A percentile compares a stretch with the other conserved stretches of the same genome.
phyloP scores from a whole-genome alignment of 2,888 invertebrate genomes.

The Itoplectis maculator region DNA sequence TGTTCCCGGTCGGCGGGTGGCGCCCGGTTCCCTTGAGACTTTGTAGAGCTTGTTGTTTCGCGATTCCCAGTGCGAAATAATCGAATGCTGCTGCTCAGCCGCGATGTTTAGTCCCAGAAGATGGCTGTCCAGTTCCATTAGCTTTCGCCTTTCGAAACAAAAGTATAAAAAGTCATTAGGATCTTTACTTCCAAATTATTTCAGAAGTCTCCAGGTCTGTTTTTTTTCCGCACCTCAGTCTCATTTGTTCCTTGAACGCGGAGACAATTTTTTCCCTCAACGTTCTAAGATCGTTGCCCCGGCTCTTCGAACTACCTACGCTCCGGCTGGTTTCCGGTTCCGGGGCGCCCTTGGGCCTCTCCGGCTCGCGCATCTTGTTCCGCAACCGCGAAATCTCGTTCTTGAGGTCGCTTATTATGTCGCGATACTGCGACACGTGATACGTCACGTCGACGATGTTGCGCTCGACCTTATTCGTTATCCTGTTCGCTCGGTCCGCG shows the following conservation, averaged over 20 bases:
- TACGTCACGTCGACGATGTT: constrained; percentile 87
- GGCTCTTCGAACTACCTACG: constrained; percentile 34
- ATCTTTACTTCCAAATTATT: too few species aligned
- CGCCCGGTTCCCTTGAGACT: constrained; percentile 85
- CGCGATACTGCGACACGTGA: constrained; percentile 94
- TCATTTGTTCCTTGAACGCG: constrained; percentile 97
- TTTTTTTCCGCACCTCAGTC: constrained; percentile 86
- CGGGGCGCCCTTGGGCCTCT: constrained; percentile 85
- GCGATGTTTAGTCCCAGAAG: constrained; percentile 94
- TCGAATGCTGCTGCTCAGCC: constrained; percentile 94
- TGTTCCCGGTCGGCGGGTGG: constrained; percentile 75
- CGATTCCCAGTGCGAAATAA: constrained; percentile 96
- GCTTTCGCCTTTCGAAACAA: constrained; percentile 86
- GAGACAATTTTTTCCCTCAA: constrained; percentile 94
- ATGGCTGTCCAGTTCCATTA: constrained; percentile 97
- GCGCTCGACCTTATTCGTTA: constrained; percentile 92
- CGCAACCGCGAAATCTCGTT: constrained; percentile 93
- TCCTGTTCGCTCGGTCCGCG: constrained; percentile 96
- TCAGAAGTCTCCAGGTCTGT: too few species aligned
- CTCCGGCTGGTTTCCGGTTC: constrained; percentile 73
- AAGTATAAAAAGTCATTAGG: too few species aligned
- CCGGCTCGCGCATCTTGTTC: constrained; percentile 91
- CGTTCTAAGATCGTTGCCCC: constrained; percentile 86
- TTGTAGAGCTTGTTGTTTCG: constrained; percentile 91
- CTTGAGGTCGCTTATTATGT: constrained; percentile 92